These are phyloP conservation scores for Ammospiza nelsoni DNA, from an alignment of 2,113 vertebrate species.

Conservation along the genomic window DNA sequence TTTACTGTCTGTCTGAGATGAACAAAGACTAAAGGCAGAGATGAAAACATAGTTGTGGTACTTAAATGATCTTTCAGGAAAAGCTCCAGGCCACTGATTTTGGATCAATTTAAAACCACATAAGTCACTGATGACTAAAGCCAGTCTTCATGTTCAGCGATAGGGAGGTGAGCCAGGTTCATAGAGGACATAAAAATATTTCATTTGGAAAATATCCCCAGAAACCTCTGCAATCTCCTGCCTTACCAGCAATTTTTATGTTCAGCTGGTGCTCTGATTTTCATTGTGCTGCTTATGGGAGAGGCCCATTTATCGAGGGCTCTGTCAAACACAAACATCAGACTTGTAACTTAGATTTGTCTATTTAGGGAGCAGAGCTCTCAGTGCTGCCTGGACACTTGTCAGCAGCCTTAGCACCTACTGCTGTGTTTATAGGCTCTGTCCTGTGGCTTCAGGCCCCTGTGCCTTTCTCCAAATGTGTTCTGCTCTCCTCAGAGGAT, in stretches of 20 bases:
- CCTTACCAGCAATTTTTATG: background rate
- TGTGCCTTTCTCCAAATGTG: background rate
- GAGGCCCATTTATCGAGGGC: background rate
- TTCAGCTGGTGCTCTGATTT: background rate
- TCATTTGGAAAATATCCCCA: conserved; percentile 26
- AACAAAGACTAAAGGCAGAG: background rate
- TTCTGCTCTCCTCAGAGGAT: background rate
- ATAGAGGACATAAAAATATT: conserved; percentile 17
- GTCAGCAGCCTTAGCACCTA: background rate
- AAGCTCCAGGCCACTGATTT: conserved; percentile 10
- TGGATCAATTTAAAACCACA: conserved; percentile 6
- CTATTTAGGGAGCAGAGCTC: background rate
- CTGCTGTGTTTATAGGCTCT: background rate
- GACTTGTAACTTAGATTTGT: background rate
- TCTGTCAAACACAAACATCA: background rate
- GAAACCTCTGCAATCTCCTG: background rate
- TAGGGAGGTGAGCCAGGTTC: background rate
- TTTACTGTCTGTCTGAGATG: background rate
- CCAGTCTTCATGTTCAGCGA: background rate
- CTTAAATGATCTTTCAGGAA: background rate
- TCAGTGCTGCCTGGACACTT: background rate
- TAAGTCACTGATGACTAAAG: conserved; percentile 4
- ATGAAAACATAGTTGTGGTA: background rate
- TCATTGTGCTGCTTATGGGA: background rate
- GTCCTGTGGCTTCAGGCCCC: background rate